These are phyloP conservation scores for Tuberolachnus salignus DNA, from an alignment of 2,888 invertebrate species.

Conservation along the genomic window DNA sequence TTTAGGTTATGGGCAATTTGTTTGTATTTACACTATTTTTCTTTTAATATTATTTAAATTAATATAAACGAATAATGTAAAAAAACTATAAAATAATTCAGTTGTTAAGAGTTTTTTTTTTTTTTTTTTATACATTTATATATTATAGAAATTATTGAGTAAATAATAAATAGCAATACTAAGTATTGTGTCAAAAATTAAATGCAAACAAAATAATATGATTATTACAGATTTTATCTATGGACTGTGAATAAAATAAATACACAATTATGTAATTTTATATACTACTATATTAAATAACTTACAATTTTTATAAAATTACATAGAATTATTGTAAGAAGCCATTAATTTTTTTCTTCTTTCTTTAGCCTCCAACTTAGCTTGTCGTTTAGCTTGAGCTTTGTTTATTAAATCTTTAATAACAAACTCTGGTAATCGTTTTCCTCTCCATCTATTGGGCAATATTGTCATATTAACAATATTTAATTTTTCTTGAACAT, in stretches of 20 bases:
- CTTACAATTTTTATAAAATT: slow-evolving; percentile 26
- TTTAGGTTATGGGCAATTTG: slow-evolving; percentile 5
- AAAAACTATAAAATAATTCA: background rate
- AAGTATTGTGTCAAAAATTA: no score
- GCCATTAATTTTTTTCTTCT: slow-evolving; percentile 58
- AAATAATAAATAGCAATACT: background rate
- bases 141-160: background rate
- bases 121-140: background rate
- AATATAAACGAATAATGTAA: background rate
- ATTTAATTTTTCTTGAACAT: slow-evolving; percentile 71
- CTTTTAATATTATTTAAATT: background rate
- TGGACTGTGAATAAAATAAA: background rate
- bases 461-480: slow-evolving; percentile 69
- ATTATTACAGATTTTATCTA: no score
- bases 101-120: background rate
- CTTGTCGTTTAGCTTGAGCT: slow-evolving; percentile 63
- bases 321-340: slow-evolving; percentile 19
- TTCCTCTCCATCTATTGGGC: slow-evolving; percentile 68
- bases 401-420: slow-evolving; percentile 73
- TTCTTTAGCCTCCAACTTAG: slow-evolving; percentile 56
- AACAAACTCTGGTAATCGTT: slow-evolving; percentile 71
- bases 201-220: no score
- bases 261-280: slow-evolving; percentile 19
- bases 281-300: slow-evolving; percentile 24
- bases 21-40: slow-evolving; percentile 10